Evolutionary conservation across 2,888 invertebrate genomes (phyloP).

Genomic region (Gortyna flavago): DNA sequence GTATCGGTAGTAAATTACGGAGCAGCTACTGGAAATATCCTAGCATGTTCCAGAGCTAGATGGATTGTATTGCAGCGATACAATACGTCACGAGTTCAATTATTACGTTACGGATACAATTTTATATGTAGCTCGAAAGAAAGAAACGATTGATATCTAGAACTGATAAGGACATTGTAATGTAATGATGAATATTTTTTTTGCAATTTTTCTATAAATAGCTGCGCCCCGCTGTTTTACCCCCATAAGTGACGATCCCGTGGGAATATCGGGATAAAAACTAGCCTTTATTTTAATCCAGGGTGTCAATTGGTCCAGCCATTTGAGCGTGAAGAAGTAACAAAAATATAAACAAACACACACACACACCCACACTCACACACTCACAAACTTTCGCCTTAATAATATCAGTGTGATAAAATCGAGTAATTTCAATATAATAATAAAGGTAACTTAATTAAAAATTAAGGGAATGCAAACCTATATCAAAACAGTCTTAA

Average conservation of each 20-base stretch:
- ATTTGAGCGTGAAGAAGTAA: too few relatives aligned
- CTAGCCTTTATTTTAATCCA: too few relatives aligned
- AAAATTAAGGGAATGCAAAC: not conserved
- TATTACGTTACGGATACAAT: slow-evolving; percentile 7
- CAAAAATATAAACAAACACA: too few relatives aligned
- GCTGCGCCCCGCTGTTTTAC: too few relatives aligned
- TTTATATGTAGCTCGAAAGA: not conserved
- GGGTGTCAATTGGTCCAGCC: too few relatives aligned
- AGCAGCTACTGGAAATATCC: slow-evolving; percentile 10
- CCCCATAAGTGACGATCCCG: too few relatives aligned
- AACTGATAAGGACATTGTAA: not conserved
- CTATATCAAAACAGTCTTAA: not conserved
- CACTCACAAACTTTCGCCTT: too few relatives aligned
- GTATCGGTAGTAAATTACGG: slow-evolving; percentile 12
- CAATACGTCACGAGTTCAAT: slow-evolving; percentile 24
- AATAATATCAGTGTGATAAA: too few relatives aligned
- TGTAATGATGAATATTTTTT: not conserved
- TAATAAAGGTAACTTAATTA: not conserved
- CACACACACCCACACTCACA: too few relatives aligned
- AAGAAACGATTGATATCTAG: not conserved
- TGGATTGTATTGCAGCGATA: slow-evolving; percentile 5
- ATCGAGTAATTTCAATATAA: not conserved
- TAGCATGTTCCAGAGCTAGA: slow-evolving; percentile 28
- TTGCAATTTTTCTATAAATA: too few relatives aligned
- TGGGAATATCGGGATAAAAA: too few relatives aligned